Conservation (phyloP, 2,113 vertebrate genomes). For the Lipotes vexillifer region DNA sequence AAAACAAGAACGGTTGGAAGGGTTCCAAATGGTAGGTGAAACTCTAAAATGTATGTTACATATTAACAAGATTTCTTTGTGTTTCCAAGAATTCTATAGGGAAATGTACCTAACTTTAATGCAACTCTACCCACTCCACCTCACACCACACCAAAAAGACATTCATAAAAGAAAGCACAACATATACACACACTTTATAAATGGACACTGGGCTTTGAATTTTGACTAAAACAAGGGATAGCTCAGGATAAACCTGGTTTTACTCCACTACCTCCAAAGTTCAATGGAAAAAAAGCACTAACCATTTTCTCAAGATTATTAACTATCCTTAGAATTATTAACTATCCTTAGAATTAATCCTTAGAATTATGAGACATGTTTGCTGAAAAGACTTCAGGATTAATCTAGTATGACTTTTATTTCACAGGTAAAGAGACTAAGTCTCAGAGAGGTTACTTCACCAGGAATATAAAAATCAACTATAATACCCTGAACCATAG, state of each 20-base stretch:
- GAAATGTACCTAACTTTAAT: neutral
- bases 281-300: neutral
- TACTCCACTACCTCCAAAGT: neutral
- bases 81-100: neutral
- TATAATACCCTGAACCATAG: neutral
- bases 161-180: neutral
- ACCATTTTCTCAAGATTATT: conserved; percentile 6
- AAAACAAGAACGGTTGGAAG: neutral
- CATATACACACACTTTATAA: neutral
- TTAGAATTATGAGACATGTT: neutral
- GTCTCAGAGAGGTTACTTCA: neutral
- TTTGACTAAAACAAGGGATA: neutral
- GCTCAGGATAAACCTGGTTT: neutral
- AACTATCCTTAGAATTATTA: neutral
- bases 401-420: neutral
- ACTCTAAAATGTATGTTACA: neutral
- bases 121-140: neutral
- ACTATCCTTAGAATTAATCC: neutral
- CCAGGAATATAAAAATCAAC: neutral
- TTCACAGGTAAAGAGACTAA: neutral
- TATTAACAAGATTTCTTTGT: neutral
- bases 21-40: neutral
- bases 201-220: fast-evolving
- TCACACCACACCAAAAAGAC: neutral
- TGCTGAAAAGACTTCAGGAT: neutral